A percentile compares a stretch with the other conserved stretches of the same genome.
Conservation (phyloP, 2,888 invertebrate genomes). For the Drosophila anceps region DNA sequence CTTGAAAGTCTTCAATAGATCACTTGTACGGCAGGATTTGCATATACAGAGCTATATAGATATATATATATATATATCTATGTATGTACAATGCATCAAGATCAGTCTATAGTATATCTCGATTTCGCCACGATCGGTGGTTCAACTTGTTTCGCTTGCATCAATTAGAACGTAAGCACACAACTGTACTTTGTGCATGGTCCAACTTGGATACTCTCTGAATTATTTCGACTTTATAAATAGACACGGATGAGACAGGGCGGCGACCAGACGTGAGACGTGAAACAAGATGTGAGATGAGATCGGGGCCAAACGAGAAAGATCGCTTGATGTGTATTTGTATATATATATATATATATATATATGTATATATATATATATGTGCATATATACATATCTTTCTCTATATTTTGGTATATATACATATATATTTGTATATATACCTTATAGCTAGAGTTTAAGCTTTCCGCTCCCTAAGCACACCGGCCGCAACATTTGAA, state of each 20-base stretch:
- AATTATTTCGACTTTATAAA: conserved; percentile 71
- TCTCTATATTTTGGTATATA: conserved; percentile 1
- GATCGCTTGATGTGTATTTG: conserved; percentile 39
- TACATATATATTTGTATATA: neutral
- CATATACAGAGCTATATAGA: neutral
- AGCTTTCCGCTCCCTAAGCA: conserved; percentile 52
- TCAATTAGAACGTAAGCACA: conserved; percentile 47
- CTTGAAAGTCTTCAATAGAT: neutral
- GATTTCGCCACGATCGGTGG: conserved; percentile 7
- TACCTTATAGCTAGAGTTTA: conserved; percentile 35
- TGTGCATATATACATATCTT: neutral
- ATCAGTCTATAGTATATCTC: neutral
- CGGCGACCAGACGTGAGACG: conserved; percentile 17
- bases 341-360: neutral
- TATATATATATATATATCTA: too few relatives aligned
- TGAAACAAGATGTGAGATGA: conserved; percentile 24
- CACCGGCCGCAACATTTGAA: conserved; percentile 27
- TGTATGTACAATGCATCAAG: neutral
- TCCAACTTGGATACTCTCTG: conserved; percentile 69
- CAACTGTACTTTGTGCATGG: conserved; percentile 68
- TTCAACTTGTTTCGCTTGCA: conserved; percentile 33
- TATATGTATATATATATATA: conserved; percentile 3
- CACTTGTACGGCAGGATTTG: neutral
- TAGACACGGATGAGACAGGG: conserved; percentile 67
- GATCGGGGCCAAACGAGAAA: conserved; percentile 29